phyloP scores from a whole-genome alignment of 2,888 invertebrate species.

The Drosophila glabriapex region DNA sequence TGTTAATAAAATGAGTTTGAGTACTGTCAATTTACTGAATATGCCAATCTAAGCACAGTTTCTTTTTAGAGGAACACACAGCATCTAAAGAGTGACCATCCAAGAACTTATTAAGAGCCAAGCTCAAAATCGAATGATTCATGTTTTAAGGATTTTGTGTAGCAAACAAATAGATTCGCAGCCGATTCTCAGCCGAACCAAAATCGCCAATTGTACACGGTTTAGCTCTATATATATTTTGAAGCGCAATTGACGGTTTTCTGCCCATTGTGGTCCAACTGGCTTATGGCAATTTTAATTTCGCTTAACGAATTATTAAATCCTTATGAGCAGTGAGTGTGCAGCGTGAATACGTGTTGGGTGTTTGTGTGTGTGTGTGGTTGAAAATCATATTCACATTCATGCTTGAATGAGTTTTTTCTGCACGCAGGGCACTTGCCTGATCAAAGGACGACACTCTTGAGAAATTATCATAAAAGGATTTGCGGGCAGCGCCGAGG shows the following conservation, averaged over 20 bases:
- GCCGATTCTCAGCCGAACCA: too few relatives aligned
- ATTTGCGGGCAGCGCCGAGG: slow-evolving; percentile 67
- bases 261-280: slow-evolving; percentile 44
- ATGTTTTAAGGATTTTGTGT: background rate
- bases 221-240: slow-evolving; percentile 4
- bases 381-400: slow-evolving; percentile 81
- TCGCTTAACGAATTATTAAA: slow-evolving; percentile 81
- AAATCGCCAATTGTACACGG: background rate
- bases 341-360: slow-evolving; percentile 13
- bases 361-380: slow-evolving; percentile 59
- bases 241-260: background rate
- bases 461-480: slow-evolving; percentile 85
- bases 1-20: background rate
- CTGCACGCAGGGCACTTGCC: slow-evolving; percentile 77
- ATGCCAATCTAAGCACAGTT: background rate
- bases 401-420: slow-evolving; percentile 84
- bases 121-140: background rate
- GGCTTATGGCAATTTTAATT: slow-evolving; percentile 78
- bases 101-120: background rate
- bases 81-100: background rate
- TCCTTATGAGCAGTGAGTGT: slow-evolving; percentile 62
- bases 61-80: background rate
- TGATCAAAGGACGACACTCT: slow-evolving; percentile 85
- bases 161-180: background rate
- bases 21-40: background rate